Evolutionary conservation across 2,797 vertebrate genomes (phyloP), one percentile per base, ranked within the genome.

Genomic region (Typhlichthys eigenmanni): DNA sequence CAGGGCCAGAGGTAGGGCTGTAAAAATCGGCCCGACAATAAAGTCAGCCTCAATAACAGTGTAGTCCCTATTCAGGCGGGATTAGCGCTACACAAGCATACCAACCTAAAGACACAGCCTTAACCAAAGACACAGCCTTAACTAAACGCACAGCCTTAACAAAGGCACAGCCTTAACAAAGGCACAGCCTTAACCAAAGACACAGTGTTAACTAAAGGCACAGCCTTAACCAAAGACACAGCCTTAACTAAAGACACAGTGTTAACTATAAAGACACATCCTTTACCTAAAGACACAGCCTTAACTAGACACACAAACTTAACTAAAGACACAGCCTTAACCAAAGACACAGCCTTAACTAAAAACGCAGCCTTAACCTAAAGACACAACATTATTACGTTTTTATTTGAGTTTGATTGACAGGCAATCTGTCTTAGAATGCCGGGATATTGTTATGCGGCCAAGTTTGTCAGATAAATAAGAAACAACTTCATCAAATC

Each of bases 1-100:
- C 46, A 62, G 11, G 47, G 78, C 86, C 83, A 86, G 79, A 81
- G 80, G 84, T 85, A 85, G 68, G 85, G 85, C 85, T 85, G 88
- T 82, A 90, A 89, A 90, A 92, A 88, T 87, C 86, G 72, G 74
- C 58, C 46, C 66, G 72, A 89, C 87, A 89, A 90, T 79, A 79
- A 87, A 79, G 60, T 47, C 65, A 58, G 54, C 73, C 70, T 74
- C 80, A 87, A 60, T 85, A 79, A 87, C 71, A 45, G 74, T 85
- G 82, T 86, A 72, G 78, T 62, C 53, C 58, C 60, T 55, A 86
- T 89, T 88, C 76, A 87, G 55, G 24, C 63, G 70, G 82, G 68
- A 89, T 89, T 88, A 87, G 77, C 74, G 72, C 75, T 66, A 80
- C 78, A 85, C 69, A 84, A 72, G 61, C 66, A 47, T 58, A 29